These are phyloP conservation scores for Sus scrofa DNA, from an alignment of 2,113 vertebrate genomes.

Conservation along the genomic window T2T-Sscrofa CM000817.6:126508001-126508500, in stretches of 20 bases:
- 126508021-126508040: background rate
- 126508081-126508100: background rate
- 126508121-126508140: constrained; percentile 40
- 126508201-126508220: too few species aligned
- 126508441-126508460: background rate
- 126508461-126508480: background rate
- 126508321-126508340: background rate
- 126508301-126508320: background rate
- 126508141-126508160: background rate
- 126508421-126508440: background rate
- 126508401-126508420: background rate
- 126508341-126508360: too few species aligned
- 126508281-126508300: background rate
- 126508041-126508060: background rate
- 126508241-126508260: background rate
- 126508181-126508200: too few species aligned
- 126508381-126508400: background rate
- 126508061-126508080: background rate
- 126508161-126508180: too few species aligned
- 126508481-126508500: background rate
- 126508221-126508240: background rate
- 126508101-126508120: background rate
- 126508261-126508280: constrained; percentile 14
- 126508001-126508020: background rate
- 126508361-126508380: background rate